These are phyloP conservation scores for Eurytoma adleriae DNA, from an alignment of 2,888 invertebrate species.

Conservation along the genomic window DNA sequence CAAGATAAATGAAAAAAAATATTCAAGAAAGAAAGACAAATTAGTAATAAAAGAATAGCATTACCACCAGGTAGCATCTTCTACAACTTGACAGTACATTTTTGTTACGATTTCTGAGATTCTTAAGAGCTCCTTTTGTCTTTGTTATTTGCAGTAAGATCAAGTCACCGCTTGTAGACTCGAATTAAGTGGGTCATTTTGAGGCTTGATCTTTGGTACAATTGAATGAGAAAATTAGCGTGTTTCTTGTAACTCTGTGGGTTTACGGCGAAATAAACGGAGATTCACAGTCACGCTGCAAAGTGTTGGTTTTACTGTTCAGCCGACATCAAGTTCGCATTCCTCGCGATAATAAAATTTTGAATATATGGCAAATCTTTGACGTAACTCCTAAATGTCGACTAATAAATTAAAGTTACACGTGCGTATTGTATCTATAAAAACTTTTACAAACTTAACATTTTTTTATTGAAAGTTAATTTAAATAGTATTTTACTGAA, in stretches of 20 bases:
- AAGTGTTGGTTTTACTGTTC: slow-evolving; percentile 38
- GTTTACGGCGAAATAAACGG: slow-evolving; percentile 34
- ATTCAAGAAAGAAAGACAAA: too few species aligned
- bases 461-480: too few species aligned
- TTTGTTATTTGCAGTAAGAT: slow-evolving; percentile 66
- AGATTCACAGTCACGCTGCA: slow-evolving; percentile 34
- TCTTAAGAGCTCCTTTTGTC: slow-evolving; percentile 57
- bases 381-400: too few species aligned
- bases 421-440: too few species aligned
- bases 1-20: too few species aligned
- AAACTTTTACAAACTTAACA: too few species aligned
- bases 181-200: slow-evolving; percentile 60
- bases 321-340: not conserved
- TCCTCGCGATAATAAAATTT: not conserved
- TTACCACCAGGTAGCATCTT: not conserved
- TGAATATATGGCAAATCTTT: not conserved
- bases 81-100: slow-evolving; percentile 53
- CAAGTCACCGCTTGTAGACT: slow-evolving; percentile 65
- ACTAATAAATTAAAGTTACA: too few species aligned
- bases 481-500: too few species aligned
- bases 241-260: slow-evolving; percentile 12
- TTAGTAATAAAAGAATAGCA: too few species aligned
- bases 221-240: slow-evolving; percentile 40
- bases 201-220: slow-evolving; percentile 56
- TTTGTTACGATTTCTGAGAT: slow-evolving; percentile 66